phyloP scores from a whole-genome alignment of 2,888 invertebrate genomes.

The Sphinx pinastri region DNA sequence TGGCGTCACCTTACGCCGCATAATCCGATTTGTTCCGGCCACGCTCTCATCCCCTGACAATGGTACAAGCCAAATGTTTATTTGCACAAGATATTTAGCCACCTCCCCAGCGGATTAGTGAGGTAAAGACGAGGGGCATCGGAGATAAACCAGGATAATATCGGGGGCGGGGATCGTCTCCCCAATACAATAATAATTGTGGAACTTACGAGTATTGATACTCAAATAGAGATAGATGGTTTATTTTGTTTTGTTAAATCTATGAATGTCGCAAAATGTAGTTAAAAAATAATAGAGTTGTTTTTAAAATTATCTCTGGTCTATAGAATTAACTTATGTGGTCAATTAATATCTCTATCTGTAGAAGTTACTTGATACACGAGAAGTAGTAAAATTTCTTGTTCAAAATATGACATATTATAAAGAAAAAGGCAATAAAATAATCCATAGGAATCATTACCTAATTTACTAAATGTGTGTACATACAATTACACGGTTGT shows the following conservation, averaged over 20 bases:
- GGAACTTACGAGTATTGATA: constrained; percentile 70
- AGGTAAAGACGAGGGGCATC: constrained; percentile 69
- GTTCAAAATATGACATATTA: too few relatives aligned
- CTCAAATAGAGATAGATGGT: constrained; percentile 43
- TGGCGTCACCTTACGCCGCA: constrained; percentile 67
- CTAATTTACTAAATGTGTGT: constrained; percentile 1
- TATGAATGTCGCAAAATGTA: background rate
- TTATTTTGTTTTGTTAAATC: constrained; percentile 20
- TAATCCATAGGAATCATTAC: background rate
- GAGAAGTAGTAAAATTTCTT: too few relatives aligned
- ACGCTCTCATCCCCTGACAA: constrained; percentile 72
- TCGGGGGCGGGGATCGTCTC: constrained; percentile 69
- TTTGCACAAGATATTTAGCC: constrained; percentile 84
- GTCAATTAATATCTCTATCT: too few relatives aligned
- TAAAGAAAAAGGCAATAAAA: too few relatives aligned
- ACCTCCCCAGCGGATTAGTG: constrained; percentile 81
- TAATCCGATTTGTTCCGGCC: constrained; percentile 77
- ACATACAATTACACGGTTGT: background rate
- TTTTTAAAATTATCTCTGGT: too few relatives aligned
- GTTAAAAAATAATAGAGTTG: too few relatives aligned
- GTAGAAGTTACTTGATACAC: too few relatives aligned
- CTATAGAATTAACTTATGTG: too few relatives aligned
- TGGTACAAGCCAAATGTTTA: constrained; percentile 77
- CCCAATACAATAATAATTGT: constrained; percentile 69
- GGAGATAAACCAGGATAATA: constrained; percentile 76